Conservation (phyloP, 2,797 vertebrate species). For the Notamacropus eugenii region DNA sequence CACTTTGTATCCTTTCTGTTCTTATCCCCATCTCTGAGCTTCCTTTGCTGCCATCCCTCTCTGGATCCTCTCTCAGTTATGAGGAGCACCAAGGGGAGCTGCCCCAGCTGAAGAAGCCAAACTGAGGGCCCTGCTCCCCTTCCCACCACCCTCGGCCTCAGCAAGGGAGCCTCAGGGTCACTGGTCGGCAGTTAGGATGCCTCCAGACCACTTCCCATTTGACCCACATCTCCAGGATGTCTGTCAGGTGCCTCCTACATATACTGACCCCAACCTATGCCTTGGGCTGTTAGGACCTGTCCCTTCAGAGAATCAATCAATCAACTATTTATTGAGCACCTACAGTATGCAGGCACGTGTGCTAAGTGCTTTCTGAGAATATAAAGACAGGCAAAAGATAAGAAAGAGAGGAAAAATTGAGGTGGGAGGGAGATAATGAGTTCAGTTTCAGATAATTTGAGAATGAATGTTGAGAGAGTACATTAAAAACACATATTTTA, state of each 20-base stretch:
- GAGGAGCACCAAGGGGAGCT: not conserved
- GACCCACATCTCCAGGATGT: not conserved
- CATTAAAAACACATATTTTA: not conserved
- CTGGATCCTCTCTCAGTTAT: not conserved
- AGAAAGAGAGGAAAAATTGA: not conserved
- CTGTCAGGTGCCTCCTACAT: not conserved
- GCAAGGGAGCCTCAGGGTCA: not conserved
- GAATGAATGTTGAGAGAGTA: not conserved
- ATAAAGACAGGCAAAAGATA: too few relatives aligned
- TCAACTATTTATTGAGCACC: too few relatives aligned
- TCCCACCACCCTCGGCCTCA: not conserved
- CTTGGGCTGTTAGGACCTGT: too few relatives aligned
- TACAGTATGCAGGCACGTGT: too few relatives aligned
- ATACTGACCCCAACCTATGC: not conserved
- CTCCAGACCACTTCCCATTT: not conserved
- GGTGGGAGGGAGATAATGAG: not conserved
- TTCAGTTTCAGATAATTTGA: not conserved
- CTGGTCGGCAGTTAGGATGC: too few relatives aligned
- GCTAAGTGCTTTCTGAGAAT: too few relatives aligned
- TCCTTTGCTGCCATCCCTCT: not conserved
- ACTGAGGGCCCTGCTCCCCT: not conserved
- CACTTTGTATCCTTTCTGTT: not conserved
- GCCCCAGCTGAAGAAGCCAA: not conserved
- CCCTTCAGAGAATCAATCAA: too few relatives aligned
- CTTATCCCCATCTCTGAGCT: too few relatives aligned